Evolutionary conservation across 2,113 vertebrate genomes (phyloP).

Genomic region (Grus americana): DNA sequence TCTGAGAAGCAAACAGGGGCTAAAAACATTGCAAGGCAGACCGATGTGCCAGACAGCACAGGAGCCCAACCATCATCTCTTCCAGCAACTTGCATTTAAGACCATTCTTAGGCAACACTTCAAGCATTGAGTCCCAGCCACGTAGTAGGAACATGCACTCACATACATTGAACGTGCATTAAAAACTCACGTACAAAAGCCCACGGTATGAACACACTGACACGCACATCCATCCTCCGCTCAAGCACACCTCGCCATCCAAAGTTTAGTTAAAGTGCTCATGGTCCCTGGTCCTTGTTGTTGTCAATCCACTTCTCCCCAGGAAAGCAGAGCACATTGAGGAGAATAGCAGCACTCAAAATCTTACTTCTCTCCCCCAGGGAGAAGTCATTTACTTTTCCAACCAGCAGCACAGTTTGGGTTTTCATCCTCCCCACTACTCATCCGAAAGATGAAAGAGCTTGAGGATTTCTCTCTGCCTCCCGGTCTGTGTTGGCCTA

Average conservation of each 20-base stretch:
- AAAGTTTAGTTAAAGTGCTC: neutral
- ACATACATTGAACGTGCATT: fast-evolving
- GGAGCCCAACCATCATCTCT: neutral
- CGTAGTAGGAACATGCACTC: fast-evolving
- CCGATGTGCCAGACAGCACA: neutral
- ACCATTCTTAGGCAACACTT: neutral
- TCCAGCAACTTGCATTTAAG: no score
- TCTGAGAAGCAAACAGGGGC: neutral
- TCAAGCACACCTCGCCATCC: fast-evolving
- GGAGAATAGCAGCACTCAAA: neutral
- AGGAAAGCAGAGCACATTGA: neutral
- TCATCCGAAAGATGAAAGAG: conserved; percentile 1
- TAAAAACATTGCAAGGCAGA: neutral
- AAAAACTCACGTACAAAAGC: fast-evolving
- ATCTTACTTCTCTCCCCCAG: neutral
- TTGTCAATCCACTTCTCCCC: neutral
- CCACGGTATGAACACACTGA: fast-evolving
- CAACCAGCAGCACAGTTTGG: neutral
- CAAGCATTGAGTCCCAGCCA: fast-evolving
- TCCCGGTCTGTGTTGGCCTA: neutral
- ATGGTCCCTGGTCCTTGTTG: neutral
- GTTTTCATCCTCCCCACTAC: neutral
- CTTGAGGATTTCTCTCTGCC: neutral
- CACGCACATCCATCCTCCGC: fast-evolving
- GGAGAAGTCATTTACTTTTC: conserved; percentile 5